Conservation (phyloP, 2,888 invertebrate genomes). For the Spodoptera picta region DNA sequence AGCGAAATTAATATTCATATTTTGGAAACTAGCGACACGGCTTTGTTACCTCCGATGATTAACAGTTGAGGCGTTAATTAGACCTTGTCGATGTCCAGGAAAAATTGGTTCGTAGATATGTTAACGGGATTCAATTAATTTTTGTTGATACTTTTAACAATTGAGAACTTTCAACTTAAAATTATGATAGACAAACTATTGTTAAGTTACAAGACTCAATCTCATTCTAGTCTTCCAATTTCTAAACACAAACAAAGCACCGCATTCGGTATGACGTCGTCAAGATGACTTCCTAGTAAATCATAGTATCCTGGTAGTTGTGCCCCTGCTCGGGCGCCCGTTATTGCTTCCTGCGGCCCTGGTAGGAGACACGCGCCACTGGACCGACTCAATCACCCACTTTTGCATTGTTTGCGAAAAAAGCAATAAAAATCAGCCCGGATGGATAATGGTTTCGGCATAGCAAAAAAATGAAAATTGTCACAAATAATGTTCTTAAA, state of each 20-base stretch:
- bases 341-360: conserved; percentile 87
- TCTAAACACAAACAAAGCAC: conserved; percentile 6
- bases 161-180: background rate
- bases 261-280: conserved; percentile 63
- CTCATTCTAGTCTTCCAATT: background rate
- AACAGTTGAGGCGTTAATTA: conserved; percentile 34
- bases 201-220: background rate
- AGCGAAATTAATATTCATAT: conserved; percentile 58
- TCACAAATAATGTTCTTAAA: background rate
- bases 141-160: conserved; percentile 7
- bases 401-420: conserved; percentile 62
- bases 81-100: conserved; percentile 42
- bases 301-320: conserved; percentile 82
- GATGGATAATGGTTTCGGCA: conserved; percentile 28
- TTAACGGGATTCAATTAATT: conserved; percentile 15
- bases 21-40: conserved; percentile 44
- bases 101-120: conserved; percentile 8
- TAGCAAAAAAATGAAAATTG: background rate
- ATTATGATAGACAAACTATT: background rate
- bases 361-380: conserved; percentile 75
- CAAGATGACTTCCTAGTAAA: conserved; percentile 69
- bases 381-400: conserved; percentile 60
- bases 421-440: conserved; percentile 43
- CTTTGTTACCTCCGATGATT: conserved; percentile 49
- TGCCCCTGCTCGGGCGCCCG: conserved; percentile 70